A percentile compares a stretch with the other conserved stretches of the same genome.
Conservation (phyloP, 2,888 invertebrate species). For the Drosophila mulleri region DNA sequence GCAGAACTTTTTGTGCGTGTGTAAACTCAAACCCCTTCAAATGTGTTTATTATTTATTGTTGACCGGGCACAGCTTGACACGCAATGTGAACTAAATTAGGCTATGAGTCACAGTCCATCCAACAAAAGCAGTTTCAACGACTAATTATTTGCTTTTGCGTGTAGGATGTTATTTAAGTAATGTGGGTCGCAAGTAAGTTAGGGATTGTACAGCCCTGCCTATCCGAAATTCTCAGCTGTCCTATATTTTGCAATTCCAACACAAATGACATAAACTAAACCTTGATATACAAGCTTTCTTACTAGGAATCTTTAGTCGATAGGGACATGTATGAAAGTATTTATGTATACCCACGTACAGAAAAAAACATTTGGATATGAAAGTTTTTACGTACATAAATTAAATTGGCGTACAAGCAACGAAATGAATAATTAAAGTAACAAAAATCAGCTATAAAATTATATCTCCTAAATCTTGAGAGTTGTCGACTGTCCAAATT, state of each 20-base stretch:
- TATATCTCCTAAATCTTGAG: too few species aligned
- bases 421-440: too few species aligned
- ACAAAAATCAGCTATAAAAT: too few species aligned
- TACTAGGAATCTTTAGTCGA: too few species aligned
- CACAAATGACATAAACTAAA: background rate
- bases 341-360: too few species aligned
- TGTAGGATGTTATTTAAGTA: slow-evolving; percentile 81
- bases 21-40: background rate
- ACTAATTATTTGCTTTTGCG: slow-evolving; percentile 63
- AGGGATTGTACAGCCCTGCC: slow-evolving; percentile 23
- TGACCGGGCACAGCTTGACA: slow-evolving; percentile 47
- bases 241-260: background rate
- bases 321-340: too few species aligned
- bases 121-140: slow-evolving; percentile 36
- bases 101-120: slow-evolving; percentile 63
- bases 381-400: too few species aligned
- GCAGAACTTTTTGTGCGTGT: slow-evolving; percentile 45
- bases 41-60: slow-evolving; percentile 20
- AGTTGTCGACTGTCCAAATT: too few species aligned
- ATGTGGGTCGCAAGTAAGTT: slow-evolving; percentile 77
- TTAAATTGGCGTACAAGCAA: too few species aligned
- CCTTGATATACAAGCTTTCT: too few species aligned
- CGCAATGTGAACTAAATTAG: slow-evolving; percentile 60
- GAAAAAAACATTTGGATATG: too few species aligned
- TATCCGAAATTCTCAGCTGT: background rate